Base-by-base conservation (phyloP, 2,888 invertebrate genomes). In the Meteorus colon region DNA sequence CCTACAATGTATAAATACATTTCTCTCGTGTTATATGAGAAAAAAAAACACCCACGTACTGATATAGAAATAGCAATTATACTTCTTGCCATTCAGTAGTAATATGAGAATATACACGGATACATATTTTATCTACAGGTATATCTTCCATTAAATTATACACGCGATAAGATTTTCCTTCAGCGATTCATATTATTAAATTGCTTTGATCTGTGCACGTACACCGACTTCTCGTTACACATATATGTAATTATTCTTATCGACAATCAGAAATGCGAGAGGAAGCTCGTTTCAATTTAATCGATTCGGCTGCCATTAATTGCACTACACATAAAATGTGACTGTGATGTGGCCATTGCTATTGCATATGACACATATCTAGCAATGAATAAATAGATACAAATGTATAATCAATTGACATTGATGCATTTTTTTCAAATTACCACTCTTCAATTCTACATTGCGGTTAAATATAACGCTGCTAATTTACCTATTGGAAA, bases 171-270 rank as follows among this genome's bases (percentile, higher is more conserved):
- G 60, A 68, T n/a, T 67, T 24, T 19, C 48, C n/a, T 19, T 8
- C 60, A 45, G 48, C 67, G 62, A 75, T 60, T 67, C 12, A 59
- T 48, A 63, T 59, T 41, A 60, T 66, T 72, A 48, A 34, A 37
- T 37, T 8, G 24, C 75, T 75, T 71, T 76, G 67, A 71, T 72
- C 67, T 29, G n/a, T 19, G 31, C 48, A 29, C 66, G 45, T 65
- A 41, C 51, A 41, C 66, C 41, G 41, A 29, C 66, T 67, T 62
- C 69, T 65, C 29, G 37, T 70, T 67, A 68, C 72, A 51, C 76
- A 76, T 31, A 55, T 55, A 60, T 76, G 72, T 76, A 73, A 76
- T 76, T 76, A 76, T 51, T 34, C 72, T 67, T 76, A 72, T 76
- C 76, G 62, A n/a, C 62, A 51, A 76, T 76, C 76, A 12, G 51